Evolutionary conservation across 2,113 vertebrate species (phyloP), one percentile per base, ranked within the genome.

Genomic region (Ctenomys sociabilis): DNA sequence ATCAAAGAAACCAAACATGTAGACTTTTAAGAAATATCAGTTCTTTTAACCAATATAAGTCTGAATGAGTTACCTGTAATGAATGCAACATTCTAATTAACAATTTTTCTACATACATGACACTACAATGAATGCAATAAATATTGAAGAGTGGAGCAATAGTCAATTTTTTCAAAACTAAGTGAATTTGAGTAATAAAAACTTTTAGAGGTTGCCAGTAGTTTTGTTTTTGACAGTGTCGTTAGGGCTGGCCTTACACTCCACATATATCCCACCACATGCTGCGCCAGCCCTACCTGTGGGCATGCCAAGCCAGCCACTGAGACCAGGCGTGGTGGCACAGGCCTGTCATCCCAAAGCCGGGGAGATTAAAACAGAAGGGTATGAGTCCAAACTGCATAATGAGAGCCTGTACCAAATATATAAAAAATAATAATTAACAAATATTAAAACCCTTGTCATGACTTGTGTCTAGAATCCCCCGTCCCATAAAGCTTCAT

Each of bases 161-260:
- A 52, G 14, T 28, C 90, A 43, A 80, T 66, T 59, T 52, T 94
- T 82, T 90, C 17, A 95, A 85, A 37, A 92, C 32, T 87, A 80
- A 95, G 17, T 77, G 4, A 85, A 93, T 2, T 77, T 75, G 73
- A 92, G 85, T 80, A 73, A 93, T 26, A 94, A 90, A 91, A 66
- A 7, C 10, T 5, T 49, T 92, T 64, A 95, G 21, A 12, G 5
- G 12, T 21, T 63, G 21, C 28, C 6, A 12, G 63, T 26, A 43
- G 22, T 5, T 43, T 26, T 24, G 8, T 43, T 43, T 75, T 75
- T 24, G 22, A 75, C 72, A 75, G 72, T 77, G 12, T 77, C 24
- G 45, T 2, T 45, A 14, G 28, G 73, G 40, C 5, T 45, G 40
- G 40, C 26, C 26, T 45, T 77, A 77, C 45, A 77, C 40, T 7